Conservation (phyloP, 2,113 vertebrate species). For the Pelodiscus sinensis region DNA sequence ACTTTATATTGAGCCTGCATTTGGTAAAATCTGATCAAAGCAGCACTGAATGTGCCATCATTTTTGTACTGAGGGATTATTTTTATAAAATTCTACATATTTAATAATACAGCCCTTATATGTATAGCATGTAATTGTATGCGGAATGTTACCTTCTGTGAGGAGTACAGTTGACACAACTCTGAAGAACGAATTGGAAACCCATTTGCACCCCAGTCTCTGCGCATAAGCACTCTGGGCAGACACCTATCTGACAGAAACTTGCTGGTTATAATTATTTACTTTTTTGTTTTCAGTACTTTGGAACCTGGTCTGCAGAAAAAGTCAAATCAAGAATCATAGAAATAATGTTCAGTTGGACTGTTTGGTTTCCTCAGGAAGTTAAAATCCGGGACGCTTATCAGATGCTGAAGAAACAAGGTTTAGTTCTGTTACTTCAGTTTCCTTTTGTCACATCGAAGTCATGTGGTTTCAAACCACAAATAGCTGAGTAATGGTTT, state of each 20-base stretch:
- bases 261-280: not conserved
- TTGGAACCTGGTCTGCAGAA: slow-evolving; percentile 86
- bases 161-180: fast-evolving
- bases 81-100: not conserved
- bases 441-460: slow-evolving; percentile 28
- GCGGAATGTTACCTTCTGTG: fast-evolving
- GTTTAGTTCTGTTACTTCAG: slow-evolving; percentile 73
- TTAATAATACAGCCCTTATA: not conserved
- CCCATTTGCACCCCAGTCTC: not conserved
- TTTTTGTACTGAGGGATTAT: not conserved
- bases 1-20: not conserved
- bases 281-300: slow-evolving; percentile 78
- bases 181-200: not conserved
- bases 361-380: slow-evolving; percentile 91
- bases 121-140: not conserved
- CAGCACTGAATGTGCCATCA: not conserved
- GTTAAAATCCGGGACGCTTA: slow-evolving; percentile 92
- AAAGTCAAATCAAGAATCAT: slow-evolving; percentile 86
- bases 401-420: slow-evolving; percentile 94
- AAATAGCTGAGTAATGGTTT: not conserved
- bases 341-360: slow-evolving; percentile 92
- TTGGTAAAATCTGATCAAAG: not conserved
- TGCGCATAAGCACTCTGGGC: not conserved
- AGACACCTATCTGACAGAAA: not conserved
- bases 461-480: not conserved